Percentiles rank a stretch among this genome's conserved stretches.
Conservation (phyloP, 2,888 invertebrate species). For the Harpalus rufipes region DNA sequence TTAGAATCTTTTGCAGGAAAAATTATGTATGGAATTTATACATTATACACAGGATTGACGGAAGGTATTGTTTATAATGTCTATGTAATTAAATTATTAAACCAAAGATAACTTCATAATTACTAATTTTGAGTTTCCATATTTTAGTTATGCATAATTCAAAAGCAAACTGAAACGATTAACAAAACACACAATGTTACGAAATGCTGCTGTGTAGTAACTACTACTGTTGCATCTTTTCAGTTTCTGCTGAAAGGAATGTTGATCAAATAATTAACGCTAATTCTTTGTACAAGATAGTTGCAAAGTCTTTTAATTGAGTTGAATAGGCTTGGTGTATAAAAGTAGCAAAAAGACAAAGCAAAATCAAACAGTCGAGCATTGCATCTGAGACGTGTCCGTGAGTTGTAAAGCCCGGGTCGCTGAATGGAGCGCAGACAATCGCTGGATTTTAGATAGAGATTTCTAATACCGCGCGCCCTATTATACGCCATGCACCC, state of each 20-base stretch:
- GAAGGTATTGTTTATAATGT: too few relatives aligned
- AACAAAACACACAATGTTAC: too few relatives aligned
- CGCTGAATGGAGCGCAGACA: conserved; percentile 71
- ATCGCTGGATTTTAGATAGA: conserved; percentile 76
- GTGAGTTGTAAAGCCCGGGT: conserved; percentile 60
- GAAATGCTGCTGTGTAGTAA: too few relatives aligned
- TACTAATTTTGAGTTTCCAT: too few relatives aligned
- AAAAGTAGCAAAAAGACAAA: conserved; percentile 52
- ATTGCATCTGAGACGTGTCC: conserved; percentile 29
- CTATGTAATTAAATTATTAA: too few relatives aligned
- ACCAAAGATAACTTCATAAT: too few relatives aligned
- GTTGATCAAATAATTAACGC: background rate
- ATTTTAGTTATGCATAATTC: too few relatives aligned
- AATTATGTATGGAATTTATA: too few relatives aligned
- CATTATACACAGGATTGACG: too few relatives aligned
- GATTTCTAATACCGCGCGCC: conserved; percentile 74
- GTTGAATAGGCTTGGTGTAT: conserved; percentile 1
- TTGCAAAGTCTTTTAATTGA: background rate
- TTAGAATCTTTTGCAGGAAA: too few relatives aligned
- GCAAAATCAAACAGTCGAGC: conserved; percentile 40
- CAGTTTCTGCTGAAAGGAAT: background rate
- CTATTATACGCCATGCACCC: conserved; percentile 75
- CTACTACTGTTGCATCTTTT: background rate
- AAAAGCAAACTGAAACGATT: too few relatives aligned
- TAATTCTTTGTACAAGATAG: background rate